phyloP scores from a whole-genome alignment of 2,888 invertebrate species.

The Drosophila greeni region DNA sequence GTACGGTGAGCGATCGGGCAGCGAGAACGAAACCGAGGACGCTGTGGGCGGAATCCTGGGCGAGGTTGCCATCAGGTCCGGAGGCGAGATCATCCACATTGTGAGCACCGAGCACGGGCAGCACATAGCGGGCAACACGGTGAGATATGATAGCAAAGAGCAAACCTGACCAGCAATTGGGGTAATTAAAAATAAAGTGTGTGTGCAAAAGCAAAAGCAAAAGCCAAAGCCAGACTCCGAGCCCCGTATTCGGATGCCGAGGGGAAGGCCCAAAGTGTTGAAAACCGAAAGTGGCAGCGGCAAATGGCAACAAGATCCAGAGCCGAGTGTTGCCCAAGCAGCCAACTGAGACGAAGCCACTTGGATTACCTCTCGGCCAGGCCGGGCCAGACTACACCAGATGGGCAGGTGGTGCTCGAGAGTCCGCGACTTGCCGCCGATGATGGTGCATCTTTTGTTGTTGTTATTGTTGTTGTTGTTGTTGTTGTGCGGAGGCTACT shows the following conservation, averaged over 20 bases:
- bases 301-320: conserved; percentile 28
- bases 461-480: conserved; percentile 16
- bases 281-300: conserved; percentile 64
- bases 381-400: conserved; percentile 1
- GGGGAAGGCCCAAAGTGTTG: conserved; percentile 51
- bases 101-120: conserved; percentile 76
- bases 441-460: conserved; percentile 70
- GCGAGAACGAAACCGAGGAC: conserved; percentile 78
- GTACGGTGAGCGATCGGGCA: conserved; percentile 78
- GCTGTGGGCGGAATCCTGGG: conserved; percentile 78
- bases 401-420: conserved; percentile 61
- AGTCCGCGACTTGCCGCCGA: conserved; percentile 56
- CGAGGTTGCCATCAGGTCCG: conserved; percentile 79
- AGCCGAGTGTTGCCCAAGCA: conserved; percentile 63
- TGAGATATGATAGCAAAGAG: conserved; percentile 53
- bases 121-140: conserved; percentile 77
- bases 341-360: conserved; percentile 69
- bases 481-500: conserved; percentile 23
- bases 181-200: conserved; percentile 67
- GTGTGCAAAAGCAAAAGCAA: conserved; percentile 5
- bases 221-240: conserved; percentile 7
- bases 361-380: conserved; percentile 66
- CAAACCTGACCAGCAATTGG: conserved; percentile 53
- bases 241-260: conserved; percentile 30
- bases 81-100: conserved; percentile 79